These are phyloP conservation scores for Lethenteron camtschaticum DNA, from an alignment of 2,113 vertebrate species.

Conservation along the genomic window DNA sequence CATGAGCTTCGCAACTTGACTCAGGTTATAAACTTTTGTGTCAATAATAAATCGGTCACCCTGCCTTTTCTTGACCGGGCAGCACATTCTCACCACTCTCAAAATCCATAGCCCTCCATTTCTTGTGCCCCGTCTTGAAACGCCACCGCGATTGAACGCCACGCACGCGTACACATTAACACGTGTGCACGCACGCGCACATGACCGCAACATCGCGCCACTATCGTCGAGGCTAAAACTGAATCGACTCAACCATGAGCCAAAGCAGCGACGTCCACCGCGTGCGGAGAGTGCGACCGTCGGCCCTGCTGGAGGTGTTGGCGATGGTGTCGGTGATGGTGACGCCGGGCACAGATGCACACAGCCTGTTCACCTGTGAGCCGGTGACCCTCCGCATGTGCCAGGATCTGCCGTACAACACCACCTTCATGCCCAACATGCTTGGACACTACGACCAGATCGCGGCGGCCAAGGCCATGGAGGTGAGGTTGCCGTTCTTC, in stretches of 20 bases:
- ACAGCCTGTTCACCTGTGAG: constrained; percentile 86
- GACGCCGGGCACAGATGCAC: constrained; percentile 23
- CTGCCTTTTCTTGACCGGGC: not conserved
- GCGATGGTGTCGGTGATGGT: not conserved
- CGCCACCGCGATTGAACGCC: too few species aligned
- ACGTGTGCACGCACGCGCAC: too few species aligned
- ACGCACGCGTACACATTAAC: too few species aligned
- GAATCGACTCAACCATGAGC: too few species aligned
- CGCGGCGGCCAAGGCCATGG: constrained; percentile 81
- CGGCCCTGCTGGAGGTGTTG: too few species aligned
- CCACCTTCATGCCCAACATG: constrained; percentile 91
- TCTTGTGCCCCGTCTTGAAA: not conserved
- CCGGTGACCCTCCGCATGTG: constrained; percentile 86
- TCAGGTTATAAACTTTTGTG: not conserved
- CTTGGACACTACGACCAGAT: constrained; percentile 97
- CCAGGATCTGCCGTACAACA: constrained; percentile 74
- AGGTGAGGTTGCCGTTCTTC: constrained; percentile 33
- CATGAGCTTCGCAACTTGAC: too few species aligned
- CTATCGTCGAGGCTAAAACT: too few species aligned
- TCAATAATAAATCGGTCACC: not conserved
- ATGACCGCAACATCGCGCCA: too few species aligned
- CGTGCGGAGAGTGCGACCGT: too few species aligned
- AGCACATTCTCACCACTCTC: not conserved
- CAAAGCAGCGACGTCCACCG: too few species aligned
- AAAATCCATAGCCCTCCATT: not conserved